phyloP scores from a whole-genome alignment of 2,888 invertebrate genomes.

The Aspidiotus destructor region DNA sequence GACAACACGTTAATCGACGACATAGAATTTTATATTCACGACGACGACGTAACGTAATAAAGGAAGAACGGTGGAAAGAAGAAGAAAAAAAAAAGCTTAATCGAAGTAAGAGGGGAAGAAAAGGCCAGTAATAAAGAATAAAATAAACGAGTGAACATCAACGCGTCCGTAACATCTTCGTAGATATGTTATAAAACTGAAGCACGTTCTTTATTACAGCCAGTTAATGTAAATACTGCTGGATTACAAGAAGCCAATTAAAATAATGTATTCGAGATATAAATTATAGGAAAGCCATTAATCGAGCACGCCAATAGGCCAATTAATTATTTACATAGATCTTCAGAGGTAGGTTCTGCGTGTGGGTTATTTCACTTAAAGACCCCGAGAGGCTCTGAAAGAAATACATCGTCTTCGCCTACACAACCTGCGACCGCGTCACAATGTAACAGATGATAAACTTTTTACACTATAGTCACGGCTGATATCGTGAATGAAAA shows the following conservation, averaged over 20 bases:
- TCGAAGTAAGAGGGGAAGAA: not conserved
- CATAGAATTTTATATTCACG: too few relatives aligned
- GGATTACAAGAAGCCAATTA: constrained; percentile 31
- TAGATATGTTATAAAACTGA: constrained; percentile 14
- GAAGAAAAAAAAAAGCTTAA: constrained; percentile 20
- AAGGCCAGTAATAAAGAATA: not conserved
- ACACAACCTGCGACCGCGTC: not conserved
- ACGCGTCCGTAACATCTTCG: constrained; percentile 10
- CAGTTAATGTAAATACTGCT: constrained; percentile 16
- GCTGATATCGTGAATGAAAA: constrained; percentile 3
- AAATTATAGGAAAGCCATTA: constrained; percentile 30
- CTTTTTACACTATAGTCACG: not conserved
- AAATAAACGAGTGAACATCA: constrained; percentile 18
- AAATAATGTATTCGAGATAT: constrained; percentile 25
- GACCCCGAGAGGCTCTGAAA: not conserved
- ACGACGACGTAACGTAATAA: too few relatives aligned
- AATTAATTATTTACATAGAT: constrained; percentile 28
- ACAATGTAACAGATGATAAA: constrained; percentile 3
- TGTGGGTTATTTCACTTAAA: constrained; percentile 32
- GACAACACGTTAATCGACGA: too few relatives aligned
- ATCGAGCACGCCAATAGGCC: constrained; percentile 29
- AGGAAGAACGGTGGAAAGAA: constrained; percentile 6
- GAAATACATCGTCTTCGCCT: constrained; percentile 19
- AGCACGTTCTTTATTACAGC: constrained; percentile 15
- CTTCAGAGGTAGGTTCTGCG: constrained; percentile 16